Conservation (phyloP, 1,140 invertebrate genomes). For the Riptortus pedestris region DNA sequence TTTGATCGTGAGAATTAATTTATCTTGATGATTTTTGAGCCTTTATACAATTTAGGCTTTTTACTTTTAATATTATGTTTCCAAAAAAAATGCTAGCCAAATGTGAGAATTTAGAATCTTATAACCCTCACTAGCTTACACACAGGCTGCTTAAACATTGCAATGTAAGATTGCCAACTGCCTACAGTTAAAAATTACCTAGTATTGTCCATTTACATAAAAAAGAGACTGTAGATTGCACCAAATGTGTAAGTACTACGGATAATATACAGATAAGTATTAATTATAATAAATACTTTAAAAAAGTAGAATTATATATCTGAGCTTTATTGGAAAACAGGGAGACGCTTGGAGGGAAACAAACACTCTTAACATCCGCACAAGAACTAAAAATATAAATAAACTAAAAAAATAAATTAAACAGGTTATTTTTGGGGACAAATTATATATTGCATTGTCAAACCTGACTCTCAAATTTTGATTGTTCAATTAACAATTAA, state of each 20-base stretch:
- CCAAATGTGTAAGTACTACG: constrained; percentile 15
- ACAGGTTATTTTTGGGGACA: not conserved
- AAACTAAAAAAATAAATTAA: constrained; percentile 6
- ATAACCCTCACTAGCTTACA: constrained; percentile 15
- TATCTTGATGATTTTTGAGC: not conserved
- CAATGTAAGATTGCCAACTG: constrained; percentile 10
- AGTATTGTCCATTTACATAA: constrained; percentile 19
- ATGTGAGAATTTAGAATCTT: no score
- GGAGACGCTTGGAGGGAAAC: constrained; percentile 1
- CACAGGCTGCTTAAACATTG: not conserved
- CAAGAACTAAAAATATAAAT: not conserved
- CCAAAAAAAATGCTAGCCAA: no score
- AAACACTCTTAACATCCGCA: constrained; percentile 11
- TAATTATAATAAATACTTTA: constrained; percentile 1
- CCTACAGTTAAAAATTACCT: constrained; percentile 15
- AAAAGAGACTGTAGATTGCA: constrained; percentile 13
- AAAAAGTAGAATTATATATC: constrained; percentile 12
- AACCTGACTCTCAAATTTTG: constrained; percentile 4
- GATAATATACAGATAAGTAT: not conserved
- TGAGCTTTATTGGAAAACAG: constrained; percentile 9
- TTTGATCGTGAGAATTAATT: not conserved
- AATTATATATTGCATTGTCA: constrained; percentile 17
- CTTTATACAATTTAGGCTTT: no score
- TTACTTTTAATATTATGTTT: no score
- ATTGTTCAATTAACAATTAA: not conserved